These are phyloP conservation scores for Isoperla grammatica DNA, from an alignment of 2,888 invertebrate species.

Conservation along the genomic window DNA sequence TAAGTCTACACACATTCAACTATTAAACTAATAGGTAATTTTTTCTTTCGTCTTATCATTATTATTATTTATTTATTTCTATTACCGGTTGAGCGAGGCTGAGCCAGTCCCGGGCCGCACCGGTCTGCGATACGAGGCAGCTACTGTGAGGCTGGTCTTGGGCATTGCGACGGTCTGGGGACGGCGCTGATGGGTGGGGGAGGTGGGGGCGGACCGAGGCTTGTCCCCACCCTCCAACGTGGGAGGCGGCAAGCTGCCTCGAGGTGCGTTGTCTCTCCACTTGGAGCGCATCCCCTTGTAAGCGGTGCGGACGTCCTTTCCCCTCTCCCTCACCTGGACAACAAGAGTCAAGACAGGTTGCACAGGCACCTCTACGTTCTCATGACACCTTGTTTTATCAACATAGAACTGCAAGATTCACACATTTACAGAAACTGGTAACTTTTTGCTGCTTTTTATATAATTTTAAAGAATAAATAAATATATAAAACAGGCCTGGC, in stretches of 20 bases:
- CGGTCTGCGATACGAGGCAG: conserved; percentile 42
- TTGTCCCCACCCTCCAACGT: conserved; percentile 39
- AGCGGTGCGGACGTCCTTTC: conserved; percentile 69
- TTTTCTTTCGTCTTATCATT: no score
- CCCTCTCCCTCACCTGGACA: conserved; percentile 62
- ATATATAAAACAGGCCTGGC: no score
- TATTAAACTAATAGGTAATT: no score
- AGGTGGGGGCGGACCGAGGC: conserved; percentile 60
- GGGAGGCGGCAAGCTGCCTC: conserved; percentile 8
- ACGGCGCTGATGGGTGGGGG: conserved; percentile 55
- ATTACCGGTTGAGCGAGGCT: conserved; percentile 34
- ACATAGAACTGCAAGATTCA: no score
- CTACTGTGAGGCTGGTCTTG: conserved; percentile 24
- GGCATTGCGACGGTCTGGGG: conserved; percentile 43
- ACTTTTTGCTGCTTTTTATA: no score
- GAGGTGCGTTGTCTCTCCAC: conserved; percentile 41
- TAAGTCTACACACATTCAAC: no score
- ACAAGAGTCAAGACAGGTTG: no score
- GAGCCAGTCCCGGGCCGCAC: conserved; percentile 38
- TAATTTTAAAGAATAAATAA: no score
- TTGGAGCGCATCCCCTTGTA: conserved; percentile 70
- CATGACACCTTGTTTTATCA: no score
- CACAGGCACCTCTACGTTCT: no score
- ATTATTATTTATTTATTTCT: no score
- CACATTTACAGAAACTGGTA: no score